Evolutionary conservation across 2,888 invertebrate genomes (phyloP).

Genomic region (Tolmerus cingulatus): DNA sequence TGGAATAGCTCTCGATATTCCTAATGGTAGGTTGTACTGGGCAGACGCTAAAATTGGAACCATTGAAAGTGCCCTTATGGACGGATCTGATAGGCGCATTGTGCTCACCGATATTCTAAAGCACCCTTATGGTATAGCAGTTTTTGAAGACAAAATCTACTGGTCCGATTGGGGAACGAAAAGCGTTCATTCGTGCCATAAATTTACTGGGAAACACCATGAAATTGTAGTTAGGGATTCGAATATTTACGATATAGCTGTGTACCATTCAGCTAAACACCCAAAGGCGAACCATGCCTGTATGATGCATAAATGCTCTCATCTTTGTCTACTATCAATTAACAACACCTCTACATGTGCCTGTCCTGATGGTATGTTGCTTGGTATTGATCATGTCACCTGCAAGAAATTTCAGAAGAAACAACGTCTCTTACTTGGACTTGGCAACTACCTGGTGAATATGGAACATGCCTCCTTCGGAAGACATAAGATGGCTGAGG

Average conservation of each 20-base stretch:
- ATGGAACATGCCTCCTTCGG: conserved; percentile 75
- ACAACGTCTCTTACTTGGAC: conserved; percentile 64
- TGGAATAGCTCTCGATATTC: conserved; percentile 83
- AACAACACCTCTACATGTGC: conserved; percentile 70
- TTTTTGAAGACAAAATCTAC: conserved; percentile 87
- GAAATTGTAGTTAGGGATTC: conserved; percentile 66
- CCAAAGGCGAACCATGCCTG: conserved; percentile 60
- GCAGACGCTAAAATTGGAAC: conserved; percentile 78
- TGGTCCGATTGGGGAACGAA: conserved; percentile 90
- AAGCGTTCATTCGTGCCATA: conserved; percentile 78
- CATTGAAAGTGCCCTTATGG: conserved; percentile 72
- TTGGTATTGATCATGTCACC: conserved; percentile 66
- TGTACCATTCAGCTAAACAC: conserved; percentile 77
- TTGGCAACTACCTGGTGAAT: conserved; percentile 67
- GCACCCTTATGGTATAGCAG: conserved; percentile 83
- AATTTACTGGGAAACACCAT: conserved; percentile 75
- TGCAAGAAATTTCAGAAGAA: conserved; percentile 67
- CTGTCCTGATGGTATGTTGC: conserved; percentile 77
- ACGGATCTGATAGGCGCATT: conserved; percentile 72
- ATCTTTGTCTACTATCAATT: conserved; percentile 78
- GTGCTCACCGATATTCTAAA: conserved; percentile 70
- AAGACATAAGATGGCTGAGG: conserved; percentile 67
- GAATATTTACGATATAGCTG: conserved; percentile 69
- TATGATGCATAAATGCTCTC: conserved; percentile 68
- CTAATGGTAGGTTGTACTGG: conserved; percentile 85